Evolutionary conservation across 2,113 vertebrate genomes (phyloP).

Genomic region (Oreochromis niloticus): DNA sequence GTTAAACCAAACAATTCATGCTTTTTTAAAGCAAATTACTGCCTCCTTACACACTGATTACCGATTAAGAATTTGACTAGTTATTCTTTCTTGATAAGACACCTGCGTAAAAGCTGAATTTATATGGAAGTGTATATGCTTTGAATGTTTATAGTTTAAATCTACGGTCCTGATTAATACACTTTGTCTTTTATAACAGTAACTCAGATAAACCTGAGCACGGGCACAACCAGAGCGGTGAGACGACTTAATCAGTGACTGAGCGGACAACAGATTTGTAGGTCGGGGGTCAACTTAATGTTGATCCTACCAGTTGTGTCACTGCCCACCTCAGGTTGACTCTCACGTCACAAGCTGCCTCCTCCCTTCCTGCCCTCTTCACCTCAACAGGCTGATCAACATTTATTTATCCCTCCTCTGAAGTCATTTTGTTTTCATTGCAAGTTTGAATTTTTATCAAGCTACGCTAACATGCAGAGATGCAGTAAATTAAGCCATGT

Average conservation of each 20-base stretch:
- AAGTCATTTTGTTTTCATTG: background rate
- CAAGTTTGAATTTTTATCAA: background rate
- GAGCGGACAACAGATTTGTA: background rate
- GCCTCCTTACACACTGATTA: background rate
- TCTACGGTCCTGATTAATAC: background rate
- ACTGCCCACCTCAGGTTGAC: background rate
- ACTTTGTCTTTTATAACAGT: background rate
- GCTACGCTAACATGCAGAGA: background rate
- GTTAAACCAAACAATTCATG: background rate
- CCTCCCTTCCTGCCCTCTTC: background rate
- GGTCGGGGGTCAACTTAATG: background rate
- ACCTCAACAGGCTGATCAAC: background rate
- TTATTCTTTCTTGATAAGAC: background rate
- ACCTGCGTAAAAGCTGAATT: background rate
- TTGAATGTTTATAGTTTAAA: background rate
- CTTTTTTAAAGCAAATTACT: background rate
- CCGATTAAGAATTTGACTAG: background rate
- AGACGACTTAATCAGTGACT: conserved; percentile 7
- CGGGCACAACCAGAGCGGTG: conserved; percentile 22
- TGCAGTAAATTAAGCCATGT: background rate
- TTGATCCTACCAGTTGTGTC: background rate
- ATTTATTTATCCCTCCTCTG: background rate
- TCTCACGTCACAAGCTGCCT: background rate
- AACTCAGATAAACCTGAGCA: conserved; percentile 55
- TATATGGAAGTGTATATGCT: background rate